These are phyloP conservation scores for Drosophila sp. DNA, from an alignment of 1,140 invertebrate genomes.

Conservation along the genomic window DNA sequence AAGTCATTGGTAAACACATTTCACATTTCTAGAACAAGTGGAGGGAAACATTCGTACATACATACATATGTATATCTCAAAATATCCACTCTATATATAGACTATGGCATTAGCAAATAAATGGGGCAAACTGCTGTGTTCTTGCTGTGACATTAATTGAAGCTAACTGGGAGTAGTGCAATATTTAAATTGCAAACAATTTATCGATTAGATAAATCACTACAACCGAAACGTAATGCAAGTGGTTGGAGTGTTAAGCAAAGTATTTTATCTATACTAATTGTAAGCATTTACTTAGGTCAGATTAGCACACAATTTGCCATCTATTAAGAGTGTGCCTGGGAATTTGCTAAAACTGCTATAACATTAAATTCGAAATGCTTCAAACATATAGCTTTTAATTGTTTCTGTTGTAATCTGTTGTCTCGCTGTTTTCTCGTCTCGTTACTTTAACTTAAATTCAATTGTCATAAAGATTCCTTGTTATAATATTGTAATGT, in stretches of 20 bases:
- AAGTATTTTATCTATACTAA: neutral
- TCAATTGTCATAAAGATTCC: no score
- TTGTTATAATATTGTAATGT: no score
- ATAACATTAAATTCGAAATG: no score
- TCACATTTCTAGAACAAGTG: neutral
- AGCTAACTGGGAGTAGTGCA: neutral
- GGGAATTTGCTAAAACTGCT: no score
- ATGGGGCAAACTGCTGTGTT: no score
- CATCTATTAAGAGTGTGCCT: neutral
- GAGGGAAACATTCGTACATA: neutral
- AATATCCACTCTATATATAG: neutral
- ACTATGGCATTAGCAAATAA: no score
- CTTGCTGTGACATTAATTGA: constrained; percentile 2
- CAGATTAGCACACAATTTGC: neutral
- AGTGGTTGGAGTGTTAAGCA: neutral
- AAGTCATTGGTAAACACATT: constrained; percentile 17
- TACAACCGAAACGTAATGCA: neutral
- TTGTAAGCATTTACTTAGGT: neutral
- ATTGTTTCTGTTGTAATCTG: no score
- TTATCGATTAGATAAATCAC: constrained; percentile 14
- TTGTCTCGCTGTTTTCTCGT: no score
- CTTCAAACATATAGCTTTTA: no score
- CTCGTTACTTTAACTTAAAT: no score
- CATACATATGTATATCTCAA: neutral
- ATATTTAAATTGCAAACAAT: constrained; percentile 10